A percentile compares a stretch with the other conserved stretches of the same genome.
phyloP scores from a whole-genome alignment of 2,797 vertebrate genomes.

The Catamblyrhynchus diadema region DNA sequence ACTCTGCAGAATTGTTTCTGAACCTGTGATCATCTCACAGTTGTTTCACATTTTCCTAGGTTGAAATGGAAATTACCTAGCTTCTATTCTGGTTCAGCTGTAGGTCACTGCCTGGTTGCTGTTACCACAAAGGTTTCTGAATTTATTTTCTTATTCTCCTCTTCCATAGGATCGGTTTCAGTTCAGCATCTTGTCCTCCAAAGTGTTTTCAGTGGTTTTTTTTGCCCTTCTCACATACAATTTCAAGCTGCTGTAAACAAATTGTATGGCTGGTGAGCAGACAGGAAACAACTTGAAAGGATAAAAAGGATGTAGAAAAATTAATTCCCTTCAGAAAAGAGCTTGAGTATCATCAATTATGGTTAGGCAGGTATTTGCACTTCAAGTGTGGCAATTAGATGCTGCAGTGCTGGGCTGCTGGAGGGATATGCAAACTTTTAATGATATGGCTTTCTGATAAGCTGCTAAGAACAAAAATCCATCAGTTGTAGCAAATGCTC shows the following conservation, averaged over 20 bases:
- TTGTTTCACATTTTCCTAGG: background rate
- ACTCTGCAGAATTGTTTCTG: background rate
- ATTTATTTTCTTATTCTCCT: background rate
- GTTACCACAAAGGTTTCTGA: background rate
- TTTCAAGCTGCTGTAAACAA: background rate
- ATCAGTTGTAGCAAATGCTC: background rate
- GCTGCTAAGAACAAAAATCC: background rate
- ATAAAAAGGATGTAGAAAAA: background rate
- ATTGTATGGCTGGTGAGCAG: background rate
- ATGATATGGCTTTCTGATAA: background rate
- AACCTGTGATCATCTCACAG: background rate
- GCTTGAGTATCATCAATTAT: background rate
- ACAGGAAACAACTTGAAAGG: background rate
- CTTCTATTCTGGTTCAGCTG: background rate
- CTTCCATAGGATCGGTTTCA: accelerated
- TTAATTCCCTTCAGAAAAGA: background rate
- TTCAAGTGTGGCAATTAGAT: background rate
- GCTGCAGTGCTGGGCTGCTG: background rate
- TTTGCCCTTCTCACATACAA: background rate
- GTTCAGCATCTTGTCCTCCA: background rate
- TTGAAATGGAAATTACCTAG: background rate
- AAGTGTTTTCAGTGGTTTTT: background rate
- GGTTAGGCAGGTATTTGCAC: background rate
- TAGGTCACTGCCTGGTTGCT: background rate
- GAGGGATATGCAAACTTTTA: background rate